These are phyloP conservation scores for Bubo blakistoni DNA, from an alignment of 2,113 vertebrate species.

Conservation along the genomic window DNA sequence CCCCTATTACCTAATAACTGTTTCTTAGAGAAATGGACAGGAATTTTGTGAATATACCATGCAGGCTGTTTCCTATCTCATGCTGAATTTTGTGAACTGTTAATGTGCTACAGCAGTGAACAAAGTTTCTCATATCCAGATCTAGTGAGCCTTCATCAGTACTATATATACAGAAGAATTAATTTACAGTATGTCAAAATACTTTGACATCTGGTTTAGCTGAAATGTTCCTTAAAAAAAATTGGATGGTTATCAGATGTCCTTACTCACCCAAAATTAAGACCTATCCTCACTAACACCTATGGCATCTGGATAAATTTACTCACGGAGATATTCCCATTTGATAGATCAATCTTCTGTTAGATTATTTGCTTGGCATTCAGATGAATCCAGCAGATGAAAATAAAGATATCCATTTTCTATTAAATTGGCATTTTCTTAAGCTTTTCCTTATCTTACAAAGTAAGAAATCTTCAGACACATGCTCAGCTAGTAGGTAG, in stretches of 20 bases:
- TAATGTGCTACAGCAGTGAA: not conserved
- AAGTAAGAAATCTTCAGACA: not conserved
- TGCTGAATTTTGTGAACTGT: too few species aligned
- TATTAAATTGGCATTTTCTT: not conserved
- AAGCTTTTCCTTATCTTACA: not conserved
- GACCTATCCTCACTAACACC: not conserved
- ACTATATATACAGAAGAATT: not conserved
- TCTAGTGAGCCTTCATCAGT: not conserved
- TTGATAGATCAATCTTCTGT: not conserved
- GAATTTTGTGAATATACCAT: fast-evolving
- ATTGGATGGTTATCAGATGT: not conserved
- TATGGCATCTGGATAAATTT: not conserved
- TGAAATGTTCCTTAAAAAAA: not conserved
- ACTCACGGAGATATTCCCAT: not conserved
- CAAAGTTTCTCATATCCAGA: not conserved
- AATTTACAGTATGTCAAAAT: not conserved
- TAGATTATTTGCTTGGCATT: not conserved
- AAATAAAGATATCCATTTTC: not conserved
- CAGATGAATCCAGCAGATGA: not conserved
- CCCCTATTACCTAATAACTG: not conserved
- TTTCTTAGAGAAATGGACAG: not conserved
- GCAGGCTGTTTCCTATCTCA: not conserved
- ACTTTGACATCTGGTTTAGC: not conserved
- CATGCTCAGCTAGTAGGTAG: not conserved
- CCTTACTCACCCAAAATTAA: not conserved